These are phyloP conservation scores for Alouatta caraya DNA, from an alignment of 2,797 vertebrate species.

Conservation along the genomic window DNA sequence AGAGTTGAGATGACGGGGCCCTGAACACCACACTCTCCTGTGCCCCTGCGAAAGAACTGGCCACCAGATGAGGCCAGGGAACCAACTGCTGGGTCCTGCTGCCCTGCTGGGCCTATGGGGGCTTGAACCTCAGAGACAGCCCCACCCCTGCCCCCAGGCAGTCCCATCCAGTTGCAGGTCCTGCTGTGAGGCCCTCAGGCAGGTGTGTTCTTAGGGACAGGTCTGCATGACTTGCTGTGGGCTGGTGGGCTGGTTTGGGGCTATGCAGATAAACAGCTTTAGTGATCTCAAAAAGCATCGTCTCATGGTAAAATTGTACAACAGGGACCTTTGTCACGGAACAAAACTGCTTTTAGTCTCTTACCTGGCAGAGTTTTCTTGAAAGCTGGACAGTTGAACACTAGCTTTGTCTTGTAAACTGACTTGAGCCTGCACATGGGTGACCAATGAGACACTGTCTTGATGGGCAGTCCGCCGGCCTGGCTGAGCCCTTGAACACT, in stretches of 20 bases:
- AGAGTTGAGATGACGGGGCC: background rate
- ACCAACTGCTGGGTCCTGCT: background rate
- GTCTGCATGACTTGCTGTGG: constrained; percentile 8
- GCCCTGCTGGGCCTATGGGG: background rate
- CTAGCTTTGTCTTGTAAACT: background rate
- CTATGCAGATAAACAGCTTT: background rate
- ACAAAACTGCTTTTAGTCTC: background rate
- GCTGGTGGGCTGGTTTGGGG: constrained; percentile 45
- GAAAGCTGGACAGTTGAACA: background rate
- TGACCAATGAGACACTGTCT: rapidly evolving
- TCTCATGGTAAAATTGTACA: background rate
- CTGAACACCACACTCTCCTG: background rate
- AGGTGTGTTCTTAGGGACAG: constrained; percentile 68
- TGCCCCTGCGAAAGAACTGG: too few relatives aligned
- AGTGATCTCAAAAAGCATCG: background rate
- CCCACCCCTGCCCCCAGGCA: background rate
- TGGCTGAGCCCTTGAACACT: background rate
- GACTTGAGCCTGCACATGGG: background rate
- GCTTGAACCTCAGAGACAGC: background rate
- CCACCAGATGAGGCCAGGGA: background rate
- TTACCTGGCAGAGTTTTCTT: background rate
- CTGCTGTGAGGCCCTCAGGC: background rate
- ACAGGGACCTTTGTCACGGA: background rate
- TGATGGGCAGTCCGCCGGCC: rapidly evolving
- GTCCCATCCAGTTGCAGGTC: background rate